phyloP scores from a whole-genome alignment of 2,888 invertebrate genomes.

The Nephrotoma appendiculata region DNA sequence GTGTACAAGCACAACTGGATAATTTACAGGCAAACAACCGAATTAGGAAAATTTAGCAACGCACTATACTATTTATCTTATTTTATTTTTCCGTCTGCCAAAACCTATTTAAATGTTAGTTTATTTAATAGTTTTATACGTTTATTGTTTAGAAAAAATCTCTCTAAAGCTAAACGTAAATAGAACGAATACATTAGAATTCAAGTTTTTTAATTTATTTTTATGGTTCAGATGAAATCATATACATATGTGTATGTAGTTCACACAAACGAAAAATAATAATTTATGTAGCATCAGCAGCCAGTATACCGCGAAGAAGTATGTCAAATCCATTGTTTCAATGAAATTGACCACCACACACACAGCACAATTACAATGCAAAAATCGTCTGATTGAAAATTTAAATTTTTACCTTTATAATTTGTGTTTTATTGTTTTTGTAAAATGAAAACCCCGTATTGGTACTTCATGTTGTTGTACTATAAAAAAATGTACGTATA shows the following conservation, averaged over 20 bases:
- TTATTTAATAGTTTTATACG: neutral
- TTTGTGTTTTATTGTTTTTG: neutral
- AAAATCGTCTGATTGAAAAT: neutral
- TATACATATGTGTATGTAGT: neutral
- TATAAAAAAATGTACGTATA: neutral
- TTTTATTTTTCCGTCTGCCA: neutral
- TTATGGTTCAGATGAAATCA: neutral
- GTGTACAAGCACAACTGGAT: too few relatives aligned
- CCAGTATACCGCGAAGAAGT: neutral
- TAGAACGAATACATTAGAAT: neutral
- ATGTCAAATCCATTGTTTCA: neutral
- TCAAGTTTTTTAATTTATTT: neutral
- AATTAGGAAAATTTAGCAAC: neutral
- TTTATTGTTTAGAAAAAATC: neutral
- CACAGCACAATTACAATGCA: neutral
- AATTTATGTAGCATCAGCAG: neutral
- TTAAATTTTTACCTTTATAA: neutral
- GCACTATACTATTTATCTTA: neutral
- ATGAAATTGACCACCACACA: neutral
- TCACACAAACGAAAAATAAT: neutral
- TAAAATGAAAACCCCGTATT: neutral
- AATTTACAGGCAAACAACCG: neutral
- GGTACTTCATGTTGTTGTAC: neutral
- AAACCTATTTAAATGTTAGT: neutral
- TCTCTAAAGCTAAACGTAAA: neutral